Evolutionary conservation across 2,113 vertebrate species (phyloP).

Genomic region (Ariopsis seemanni): DNA sequence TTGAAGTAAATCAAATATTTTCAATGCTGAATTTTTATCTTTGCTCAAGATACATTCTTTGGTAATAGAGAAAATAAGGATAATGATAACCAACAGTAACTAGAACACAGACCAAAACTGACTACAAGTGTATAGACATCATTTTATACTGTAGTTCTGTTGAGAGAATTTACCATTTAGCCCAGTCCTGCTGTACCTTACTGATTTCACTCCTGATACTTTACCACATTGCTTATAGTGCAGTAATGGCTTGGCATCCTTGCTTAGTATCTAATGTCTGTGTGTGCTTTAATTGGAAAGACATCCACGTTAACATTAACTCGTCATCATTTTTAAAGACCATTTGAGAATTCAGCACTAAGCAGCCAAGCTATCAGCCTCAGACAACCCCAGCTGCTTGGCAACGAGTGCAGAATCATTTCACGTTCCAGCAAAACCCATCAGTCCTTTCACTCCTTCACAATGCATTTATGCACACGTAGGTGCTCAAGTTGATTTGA

Average conservation of each 20-base stretch:
- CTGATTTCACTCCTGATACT: neutral
- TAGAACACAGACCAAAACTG: neutral
- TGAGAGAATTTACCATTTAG: slow-evolving; percentile 7
- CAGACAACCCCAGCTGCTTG: slow-evolving; percentile 41
- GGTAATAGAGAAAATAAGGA: neutral
- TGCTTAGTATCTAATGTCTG: slow-evolving; percentile 19
- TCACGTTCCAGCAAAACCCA: neutral
- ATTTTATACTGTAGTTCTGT: neutral
- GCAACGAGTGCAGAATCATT: slow-evolving; percentile 24
- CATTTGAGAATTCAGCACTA: slow-evolving; percentile 22
- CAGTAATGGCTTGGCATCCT: slow-evolving; percentile 23
- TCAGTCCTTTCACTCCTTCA: slow-evolving; percentile 11
- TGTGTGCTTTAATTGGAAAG: slow-evolving; percentile 19
- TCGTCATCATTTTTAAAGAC: slow-evolving; percentile 30
- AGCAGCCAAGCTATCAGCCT: slow-evolving; percentile 38
- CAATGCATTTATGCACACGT: slow-evolving; percentile 13
- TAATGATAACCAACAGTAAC: neutral
- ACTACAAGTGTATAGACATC: neutral
- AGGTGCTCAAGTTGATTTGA: neutral
- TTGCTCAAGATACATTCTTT: neutral
- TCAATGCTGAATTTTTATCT: slow-evolving; percentile 1
- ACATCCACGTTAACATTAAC: slow-evolving; percentile 10
- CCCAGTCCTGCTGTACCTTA: slow-evolving; percentile 14
- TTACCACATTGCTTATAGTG: slow-evolving; percentile 12
- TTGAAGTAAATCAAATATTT: neutral